Conservation (phyloP, 2,797 vertebrate genomes). For the Pempheris klunzingeri region DNA sequence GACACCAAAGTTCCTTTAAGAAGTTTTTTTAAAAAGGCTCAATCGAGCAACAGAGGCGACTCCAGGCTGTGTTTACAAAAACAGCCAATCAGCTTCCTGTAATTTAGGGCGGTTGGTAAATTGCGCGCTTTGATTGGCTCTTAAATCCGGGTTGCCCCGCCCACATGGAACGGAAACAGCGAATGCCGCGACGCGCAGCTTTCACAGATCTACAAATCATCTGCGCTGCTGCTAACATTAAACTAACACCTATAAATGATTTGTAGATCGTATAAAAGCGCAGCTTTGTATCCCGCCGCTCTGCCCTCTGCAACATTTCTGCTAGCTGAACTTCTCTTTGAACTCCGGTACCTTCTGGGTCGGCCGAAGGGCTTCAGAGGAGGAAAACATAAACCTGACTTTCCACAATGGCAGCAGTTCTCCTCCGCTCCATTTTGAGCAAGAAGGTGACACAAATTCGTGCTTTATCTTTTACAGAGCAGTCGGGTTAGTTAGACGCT, state of each 20-base stretch:
- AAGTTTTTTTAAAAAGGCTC: neutral
- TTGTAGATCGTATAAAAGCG: conserved; percentile 38
- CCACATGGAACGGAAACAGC: conserved; percentile 9
- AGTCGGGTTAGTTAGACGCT: neutral
- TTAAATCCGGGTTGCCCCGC: conserved; percentile 30
- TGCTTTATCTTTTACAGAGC: accelerated
- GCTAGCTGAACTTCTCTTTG: conserved; percentile 44
- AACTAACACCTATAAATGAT: accelerated
- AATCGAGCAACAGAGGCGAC: neutral
- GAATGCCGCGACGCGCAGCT: neutral
- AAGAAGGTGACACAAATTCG: conserved; percentile 65
- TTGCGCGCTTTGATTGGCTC: conserved; percentile 57
- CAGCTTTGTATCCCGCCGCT: neutral
- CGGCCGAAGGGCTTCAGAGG: conserved; percentile 60
- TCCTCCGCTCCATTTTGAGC: conserved; percentile 64
- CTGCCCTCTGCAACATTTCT: neutral
- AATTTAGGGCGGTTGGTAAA: conserved; percentile 58
- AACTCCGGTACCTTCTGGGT: conserved; percentile 38
- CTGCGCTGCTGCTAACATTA: too few relatives aligned
- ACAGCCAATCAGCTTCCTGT: conserved; percentile 61
- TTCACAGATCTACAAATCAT: conserved; percentile 52
- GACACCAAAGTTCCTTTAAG: neutral
- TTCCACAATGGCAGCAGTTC: conserved; percentile 75
- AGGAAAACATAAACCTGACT: conserved; percentile 1
- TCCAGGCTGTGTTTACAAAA: neutral